Percentiles rank a stretch among this genome's conserved stretches.
Conservation (phyloP, 2,113 vertebrate species). For the Hippoglossus stenolepis region DNA sequence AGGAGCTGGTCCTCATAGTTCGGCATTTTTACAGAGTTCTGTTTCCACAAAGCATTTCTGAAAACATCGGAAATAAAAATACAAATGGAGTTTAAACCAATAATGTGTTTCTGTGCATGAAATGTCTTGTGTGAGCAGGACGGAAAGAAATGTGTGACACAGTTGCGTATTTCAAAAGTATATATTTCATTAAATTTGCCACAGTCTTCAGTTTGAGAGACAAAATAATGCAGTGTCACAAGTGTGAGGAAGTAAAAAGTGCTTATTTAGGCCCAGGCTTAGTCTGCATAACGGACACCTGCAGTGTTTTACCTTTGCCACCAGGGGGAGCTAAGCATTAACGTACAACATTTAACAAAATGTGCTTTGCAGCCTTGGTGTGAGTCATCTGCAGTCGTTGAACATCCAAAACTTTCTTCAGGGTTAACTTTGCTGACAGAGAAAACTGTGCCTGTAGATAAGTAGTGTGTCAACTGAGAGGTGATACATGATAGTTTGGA, state of each 20-base stretch:
- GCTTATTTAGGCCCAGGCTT: constrained; percentile 15
- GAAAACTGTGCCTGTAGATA: constrained; percentile 13
- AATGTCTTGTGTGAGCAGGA: background rate
- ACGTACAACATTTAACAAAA: constrained; percentile 28
- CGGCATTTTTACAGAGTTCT: constrained; percentile 60
- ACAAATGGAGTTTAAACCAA: constrained; percentile 42
- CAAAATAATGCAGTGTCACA: constrained; percentile 31
- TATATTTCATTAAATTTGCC: constrained; percentile 42
- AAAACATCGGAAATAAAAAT: constrained; percentile 72
- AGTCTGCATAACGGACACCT: background rate
- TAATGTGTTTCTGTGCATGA: constrained; percentile 4
- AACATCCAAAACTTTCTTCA: background rate
- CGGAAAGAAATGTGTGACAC: constrained; percentile 25
- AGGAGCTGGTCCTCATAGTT: constrained; percentile 62
- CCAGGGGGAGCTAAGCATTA: constrained; percentile 54
- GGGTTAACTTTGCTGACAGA: constrained; percentile 3
- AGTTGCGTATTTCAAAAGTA: constrained; percentile 38
- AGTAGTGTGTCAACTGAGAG: constrained; percentile 32
- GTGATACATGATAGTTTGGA: constrained; percentile 21
- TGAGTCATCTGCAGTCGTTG: constrained; percentile 7
- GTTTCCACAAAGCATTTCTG: constrained; percentile 57
- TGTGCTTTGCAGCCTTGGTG: background rate
- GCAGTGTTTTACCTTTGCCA: constrained; percentile 45
- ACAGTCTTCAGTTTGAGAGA: constrained; percentile 6
- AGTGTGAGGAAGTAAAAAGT: constrained; percentile 38